Evolutionary conservation across 2,888 invertebrate genomes (phyloP), one percentile per base, ranked within the genome.

Genomic region (Ametastegia equiseti): DNA sequence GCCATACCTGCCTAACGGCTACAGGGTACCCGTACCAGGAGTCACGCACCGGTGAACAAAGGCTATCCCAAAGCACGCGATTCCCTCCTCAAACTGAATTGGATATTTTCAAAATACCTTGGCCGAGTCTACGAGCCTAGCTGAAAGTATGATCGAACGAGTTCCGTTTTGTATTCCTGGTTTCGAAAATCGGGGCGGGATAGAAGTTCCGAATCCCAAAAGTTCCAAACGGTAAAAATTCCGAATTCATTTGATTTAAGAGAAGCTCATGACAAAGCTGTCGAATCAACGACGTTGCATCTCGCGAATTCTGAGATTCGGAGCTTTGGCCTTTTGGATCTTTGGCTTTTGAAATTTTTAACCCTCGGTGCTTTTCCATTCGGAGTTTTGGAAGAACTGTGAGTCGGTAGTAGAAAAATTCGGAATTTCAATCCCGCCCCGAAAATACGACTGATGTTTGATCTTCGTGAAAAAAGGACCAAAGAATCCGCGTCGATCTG

Each of bases 31-130:
- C 9, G 71, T 30, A 45, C 1, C 45, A 71, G 54, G 50, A 57
- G 75, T 75, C 75, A 75, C 75, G 60, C 78, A 63, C 30, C 63
- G 63, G 60, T 42, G 78, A 78, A 60, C 60, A 78, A 63, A 78
- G 60, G 78, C 57, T 19, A 78, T 78, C 42, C 30, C 23, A 50
- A 1, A 36, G 75, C 75, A 75, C 75, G 75, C 75, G 75, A 54
- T 75, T 57, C 30, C 75, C 19, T 36, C 39, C 42, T 45, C 23
- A 60, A 42, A 42, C 45, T 27, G 60, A 63, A 78, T 78, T 78
- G 39, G 60, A 60, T 78, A 78, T 78, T 78, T 78, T 45, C 39
- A 78, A 78, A 78, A 78, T 63, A 39, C 42, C 60, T 78, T 19
- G 2, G 45, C 45, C 30, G 39, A 60, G 54, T n/a, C 33, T 54